These are phyloP conservation scores for Physeter macrocephalus DNA, from an alignment of 2,113 vertebrate genomes.

Conservation along the genomic window DNA sequence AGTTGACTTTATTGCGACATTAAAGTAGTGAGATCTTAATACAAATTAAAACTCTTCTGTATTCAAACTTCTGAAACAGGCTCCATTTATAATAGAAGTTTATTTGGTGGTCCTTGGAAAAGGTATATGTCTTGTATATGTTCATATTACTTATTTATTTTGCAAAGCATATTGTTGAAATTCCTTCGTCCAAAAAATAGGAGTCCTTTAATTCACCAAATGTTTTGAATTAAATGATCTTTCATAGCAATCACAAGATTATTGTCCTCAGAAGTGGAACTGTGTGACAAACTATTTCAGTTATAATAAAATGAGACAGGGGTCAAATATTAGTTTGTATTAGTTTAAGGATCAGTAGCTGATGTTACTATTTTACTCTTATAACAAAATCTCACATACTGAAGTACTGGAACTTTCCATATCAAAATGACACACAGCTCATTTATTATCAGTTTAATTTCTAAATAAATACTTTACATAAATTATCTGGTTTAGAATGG, in stretches of 20 bases:
- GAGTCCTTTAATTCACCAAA: background rate
- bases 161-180: slow-evolving; percentile 13
- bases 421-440: background rate
- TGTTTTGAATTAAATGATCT: slow-evolving; percentile 2
- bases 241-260: background rate
- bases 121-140: background rate
- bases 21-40: background rate
- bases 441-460: background rate
- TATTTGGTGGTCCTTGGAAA: background rate
- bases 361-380: background rate
- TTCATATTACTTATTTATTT: slow-evolving; percentile 47
- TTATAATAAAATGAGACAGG: slow-evolving; percentile 9
- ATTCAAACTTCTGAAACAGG: slow-evolving; percentile 14
- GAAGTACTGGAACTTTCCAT: background rate
- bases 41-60: slow-evolving; percentile 18
- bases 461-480: background rate
- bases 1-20: background rate
- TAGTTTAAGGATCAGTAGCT: background rate
- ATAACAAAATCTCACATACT: background rate
- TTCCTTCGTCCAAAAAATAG: background rate
- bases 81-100: background rate
- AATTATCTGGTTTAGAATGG: background rate
- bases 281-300: background rate
- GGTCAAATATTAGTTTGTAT: background rate
- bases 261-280: slow-evolving; percentile 1